phyloP scores from a whole-genome alignment of 1,140 invertebrate genomes.

The Drosophila setifemur region DNA sequence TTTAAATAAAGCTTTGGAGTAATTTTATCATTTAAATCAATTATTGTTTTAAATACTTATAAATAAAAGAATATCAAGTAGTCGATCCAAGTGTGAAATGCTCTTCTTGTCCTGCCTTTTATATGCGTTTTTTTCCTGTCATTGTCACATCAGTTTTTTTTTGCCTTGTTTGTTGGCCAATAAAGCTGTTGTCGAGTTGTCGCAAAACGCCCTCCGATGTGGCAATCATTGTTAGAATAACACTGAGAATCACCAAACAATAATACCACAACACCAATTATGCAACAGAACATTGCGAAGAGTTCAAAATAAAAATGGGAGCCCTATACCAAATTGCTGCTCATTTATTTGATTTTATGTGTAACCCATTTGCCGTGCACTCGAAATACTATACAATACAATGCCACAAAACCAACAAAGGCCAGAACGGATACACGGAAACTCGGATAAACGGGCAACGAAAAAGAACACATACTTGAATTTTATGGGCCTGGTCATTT shows the following conservation, averaged over 20 bases:
- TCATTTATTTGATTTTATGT: conserved; percentile 68
- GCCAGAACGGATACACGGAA: not conserved
- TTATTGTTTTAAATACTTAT: no score
- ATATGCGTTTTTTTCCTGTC: not conserved
- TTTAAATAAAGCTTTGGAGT: no score
- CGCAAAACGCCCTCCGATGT: conserved; percentile 18
- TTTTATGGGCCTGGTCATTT: conserved; percentile 40
- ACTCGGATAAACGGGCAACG: conserved; percentile 24
- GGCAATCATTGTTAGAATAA: conserved; percentile 64
- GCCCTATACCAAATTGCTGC: conserved; percentile 35
- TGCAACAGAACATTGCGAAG: conserved; percentile 22
- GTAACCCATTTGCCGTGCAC: conserved; percentile 35
- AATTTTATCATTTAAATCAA: no score
- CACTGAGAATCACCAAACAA: conserved; percentile 47
- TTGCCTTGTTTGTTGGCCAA: conserved; percentile 54
- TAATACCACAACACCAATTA: conserved; percentile 39
- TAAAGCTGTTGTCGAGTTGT: conserved; percentile 51
- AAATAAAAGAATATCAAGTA: no score
- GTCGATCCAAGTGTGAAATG: no score
- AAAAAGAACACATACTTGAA: conserved; percentile 22
- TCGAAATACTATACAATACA: conserved; percentile 24
- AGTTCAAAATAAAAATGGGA: conserved; percentile 61
- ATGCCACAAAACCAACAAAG: conserved; percentile 12
- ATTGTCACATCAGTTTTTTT: conserved; percentile 14
- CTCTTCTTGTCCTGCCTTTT: no score